Percentiles rank a stretch among this genome's conserved stretches.
These are phyloP conservation scores for Myiagra hebetior DNA, from an alignment of 2,113 vertebrate genomes.

Conservation along the genomic window DNA sequence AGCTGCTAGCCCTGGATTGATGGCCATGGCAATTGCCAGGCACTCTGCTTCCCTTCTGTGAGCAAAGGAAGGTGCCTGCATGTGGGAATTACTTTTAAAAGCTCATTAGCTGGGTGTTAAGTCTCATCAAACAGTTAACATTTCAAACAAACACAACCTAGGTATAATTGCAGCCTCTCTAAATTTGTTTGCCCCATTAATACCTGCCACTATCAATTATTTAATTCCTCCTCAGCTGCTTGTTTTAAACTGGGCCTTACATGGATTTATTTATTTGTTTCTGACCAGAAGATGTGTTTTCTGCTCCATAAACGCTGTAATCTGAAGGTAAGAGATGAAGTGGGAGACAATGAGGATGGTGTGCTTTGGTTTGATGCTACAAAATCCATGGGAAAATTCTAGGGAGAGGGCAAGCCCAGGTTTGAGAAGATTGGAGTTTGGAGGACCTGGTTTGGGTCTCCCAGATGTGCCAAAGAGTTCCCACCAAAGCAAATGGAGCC, in stretches of 20 bases:
- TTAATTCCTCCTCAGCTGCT: not conserved
- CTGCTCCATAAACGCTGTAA: not conserved
- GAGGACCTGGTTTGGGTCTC: not conserved
- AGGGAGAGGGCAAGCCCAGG: not conserved
- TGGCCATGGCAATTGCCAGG: not conserved
- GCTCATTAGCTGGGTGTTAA: slow-evolving; percentile 50
- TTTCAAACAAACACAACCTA: not conserved
- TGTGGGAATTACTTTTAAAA: slow-evolving; percentile 1
- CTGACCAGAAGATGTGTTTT: not conserved
- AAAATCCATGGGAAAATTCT: not conserved
- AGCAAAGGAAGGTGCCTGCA: not conserved
- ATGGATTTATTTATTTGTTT: not conserved
- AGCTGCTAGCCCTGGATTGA: slow-evolving; percentile 5
- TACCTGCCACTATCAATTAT: slow-evolving; percentile 21
- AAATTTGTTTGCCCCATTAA: slow-evolving; percentile 15
- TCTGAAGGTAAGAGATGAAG: not conserved
- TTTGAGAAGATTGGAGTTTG: not conserved
- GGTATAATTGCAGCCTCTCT: not conserved
- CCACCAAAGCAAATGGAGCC: not conserved
- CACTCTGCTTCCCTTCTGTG: not conserved
- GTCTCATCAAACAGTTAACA: slow-evolving; percentile 35
- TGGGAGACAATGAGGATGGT: accelerated
- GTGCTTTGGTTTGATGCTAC: not conserved
- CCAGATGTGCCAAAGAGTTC: not conserved
- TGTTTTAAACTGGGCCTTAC: not conserved